Evolutionary conservation across 2,113 vertebrate genomes (phyloP).

Genomic region (Colinus virginianus): DNA sequence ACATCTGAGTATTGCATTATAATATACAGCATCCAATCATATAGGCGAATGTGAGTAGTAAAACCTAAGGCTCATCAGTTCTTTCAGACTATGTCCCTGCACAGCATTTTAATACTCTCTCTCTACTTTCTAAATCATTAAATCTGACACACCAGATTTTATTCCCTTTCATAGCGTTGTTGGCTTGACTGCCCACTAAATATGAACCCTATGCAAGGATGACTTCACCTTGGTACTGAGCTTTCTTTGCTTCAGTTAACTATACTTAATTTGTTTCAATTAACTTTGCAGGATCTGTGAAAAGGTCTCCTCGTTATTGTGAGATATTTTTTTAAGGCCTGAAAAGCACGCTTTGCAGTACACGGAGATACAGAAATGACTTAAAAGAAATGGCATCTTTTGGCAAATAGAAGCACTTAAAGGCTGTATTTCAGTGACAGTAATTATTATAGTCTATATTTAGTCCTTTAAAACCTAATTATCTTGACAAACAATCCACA

Average conservation of each 20-base stretch:
- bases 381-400: not conserved
- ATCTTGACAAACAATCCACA: not conserved
- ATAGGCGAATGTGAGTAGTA: slow-evolving; percentile 50
- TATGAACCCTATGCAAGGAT: slow-evolving; percentile 69
- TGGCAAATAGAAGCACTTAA: not conserved
- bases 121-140: slow-evolving; percentile 70
- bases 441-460: slow-evolving; percentile 12
- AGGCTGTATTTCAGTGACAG: not conserved
- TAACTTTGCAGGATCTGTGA: slow-evolving; percentile 63
- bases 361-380: not conserved
- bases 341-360: slow-evolving; percentile 31
- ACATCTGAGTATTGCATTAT: slow-evolving; percentile 43
- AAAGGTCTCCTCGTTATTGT: slow-evolving; percentile 59
- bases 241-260: slow-evolving; percentile 74
- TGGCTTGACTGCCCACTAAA: slow-evolving; percentile 75
- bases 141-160: slow-evolving; percentile 74
- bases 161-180: slow-evolving; percentile 66
- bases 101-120: slow-evolving; percentile 70
- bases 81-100: slow-evolving; percentile 19
- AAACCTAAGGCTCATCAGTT: slow-evolving; percentile 71
- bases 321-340: slow-evolving; percentile 28
- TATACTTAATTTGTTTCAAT: slow-evolving; percentile 68
- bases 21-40: slow-evolving; percentile 51
- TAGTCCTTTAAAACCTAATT: not conserved
- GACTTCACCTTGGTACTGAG: slow-evolving; percentile 72